phyloP scores from a whole-genome alignment of 1,140 invertebrate species.

The Paraescarpia echinospica region DNA sequence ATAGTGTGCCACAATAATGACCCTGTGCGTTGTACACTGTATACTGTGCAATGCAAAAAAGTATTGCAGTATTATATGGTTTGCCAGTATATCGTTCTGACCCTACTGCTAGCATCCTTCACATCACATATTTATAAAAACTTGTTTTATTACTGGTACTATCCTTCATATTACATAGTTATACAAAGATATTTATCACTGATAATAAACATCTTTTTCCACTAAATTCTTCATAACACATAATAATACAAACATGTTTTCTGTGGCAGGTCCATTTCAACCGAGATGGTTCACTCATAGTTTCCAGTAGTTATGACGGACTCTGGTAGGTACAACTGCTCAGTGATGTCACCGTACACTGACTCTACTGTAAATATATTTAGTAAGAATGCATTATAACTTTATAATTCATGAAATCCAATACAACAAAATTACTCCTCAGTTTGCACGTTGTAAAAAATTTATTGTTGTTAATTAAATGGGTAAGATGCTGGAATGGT shows the following conservation, averaged over 20 bases:
- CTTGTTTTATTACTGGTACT: background rate
- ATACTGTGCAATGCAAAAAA: too few relatives aligned
- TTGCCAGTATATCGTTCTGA: too few relatives aligned
- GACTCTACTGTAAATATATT: background rate
- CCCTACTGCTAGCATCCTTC: too few relatives aligned
- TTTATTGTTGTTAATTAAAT: background rate
- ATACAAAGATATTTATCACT: background rate
- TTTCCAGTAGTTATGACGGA: constrained; percentile 98
- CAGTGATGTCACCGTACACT: background rate
- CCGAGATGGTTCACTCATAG: constrained; percentile 96
- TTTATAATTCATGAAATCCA: background rate
- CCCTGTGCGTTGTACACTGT: too few relatives aligned
- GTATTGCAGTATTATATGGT: too few relatives aligned
- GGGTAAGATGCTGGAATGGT: background rate
- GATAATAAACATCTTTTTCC: background rate
- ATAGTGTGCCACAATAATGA: too few relatives aligned
- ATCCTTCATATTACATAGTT: background rate
- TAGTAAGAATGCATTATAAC: background rate
- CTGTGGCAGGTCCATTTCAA: constrained; percentile 76
- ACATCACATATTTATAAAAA: background rate
- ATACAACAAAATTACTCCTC: background rate
- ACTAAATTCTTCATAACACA: background rate
- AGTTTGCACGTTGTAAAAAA: background rate
- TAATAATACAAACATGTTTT: background rate
- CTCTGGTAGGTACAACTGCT: constrained; percentile 58